Percentiles rank a stretch among this genome's conserved stretches.
phyloP scores from a whole-genome alignment of 1,140 invertebrate genomes.

The Drosophila truncata region DNA sequence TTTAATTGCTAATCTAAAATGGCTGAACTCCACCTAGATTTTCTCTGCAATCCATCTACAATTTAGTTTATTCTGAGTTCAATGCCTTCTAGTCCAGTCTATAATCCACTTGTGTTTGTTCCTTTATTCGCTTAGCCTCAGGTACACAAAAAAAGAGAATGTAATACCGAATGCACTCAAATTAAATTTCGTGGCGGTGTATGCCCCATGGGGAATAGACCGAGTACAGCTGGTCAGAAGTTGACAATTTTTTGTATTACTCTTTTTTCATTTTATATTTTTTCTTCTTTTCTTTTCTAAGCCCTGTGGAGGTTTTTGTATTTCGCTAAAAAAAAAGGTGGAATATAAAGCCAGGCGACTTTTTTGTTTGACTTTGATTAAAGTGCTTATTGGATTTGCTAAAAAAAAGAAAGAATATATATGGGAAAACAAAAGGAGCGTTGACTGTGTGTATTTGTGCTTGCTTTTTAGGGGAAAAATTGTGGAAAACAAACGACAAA shows the following conservation, averaged over 20 bases:
- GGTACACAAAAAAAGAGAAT: slow-evolving; percentile 18
- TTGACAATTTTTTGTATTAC: slow-evolving; percentile 32
- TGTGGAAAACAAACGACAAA: neutral
- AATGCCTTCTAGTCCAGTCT: slow-evolving; percentile 15
- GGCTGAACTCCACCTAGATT: neutral
- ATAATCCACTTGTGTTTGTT: slow-evolving; percentile 44
- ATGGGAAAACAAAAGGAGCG: slow-evolving; percentile 10
- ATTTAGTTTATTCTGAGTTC: slow-evolving; percentile 19
- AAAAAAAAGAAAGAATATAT: slow-evolving; percentile 19
- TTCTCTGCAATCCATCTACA: neutral
- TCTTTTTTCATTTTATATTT: slow-evolving; percentile 25
- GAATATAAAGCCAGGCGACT: slow-evolving; percentile 51
- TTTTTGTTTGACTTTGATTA: slow-evolving; percentile 54
- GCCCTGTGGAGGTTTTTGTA: slow-evolving; percentile 23
- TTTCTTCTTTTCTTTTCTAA: slow-evolving; percentile 1
- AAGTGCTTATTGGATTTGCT: slow-evolving; percentile 69
- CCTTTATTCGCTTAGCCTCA: slow-evolving; percentile 20
- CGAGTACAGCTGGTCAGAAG: slow-evolving; percentile 35
- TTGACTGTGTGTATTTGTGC: slow-evolving; percentile 13
- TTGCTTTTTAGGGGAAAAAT: slow-evolving; percentile 1
- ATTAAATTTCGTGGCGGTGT: slow-evolving; percentile 49
- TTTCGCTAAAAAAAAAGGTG: slow-evolving; percentile 35
- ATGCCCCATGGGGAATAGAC: slow-evolving; percentile 41
- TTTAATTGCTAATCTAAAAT: neutral
- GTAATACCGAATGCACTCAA: slow-evolving; percentile 34